Base-by-base conservation (phyloP, 2,888 invertebrate species). In the Cryptus viduatorius region DNA sequence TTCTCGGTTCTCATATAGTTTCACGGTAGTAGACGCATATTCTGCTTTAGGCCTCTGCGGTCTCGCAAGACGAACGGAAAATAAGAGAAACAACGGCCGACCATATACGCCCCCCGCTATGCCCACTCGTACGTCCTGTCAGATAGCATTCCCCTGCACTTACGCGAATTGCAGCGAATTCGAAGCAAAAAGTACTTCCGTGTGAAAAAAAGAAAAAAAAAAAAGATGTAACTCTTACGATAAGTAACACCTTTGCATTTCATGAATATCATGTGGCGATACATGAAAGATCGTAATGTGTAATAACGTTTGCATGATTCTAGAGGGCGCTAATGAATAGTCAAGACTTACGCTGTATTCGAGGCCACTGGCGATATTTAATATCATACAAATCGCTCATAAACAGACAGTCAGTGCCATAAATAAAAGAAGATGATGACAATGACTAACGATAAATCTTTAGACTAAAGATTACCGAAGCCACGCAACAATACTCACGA, bases 161-260 rank as follows among this genome's bases (percentile, higher is more conserved):
- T 67, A 67, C 29, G 19, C 56, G 67, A 68, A 68, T 68, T 68
- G 56, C 67, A 24, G 12, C 44, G 53, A 44, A 68, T 67, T 68
- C 67, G 56, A 42, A 67, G 77, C 29, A 29, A 68, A 68, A 56
- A 68, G 67, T 67, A 56, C 16, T 77, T 77, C 68, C 77, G 77
- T 56, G 67, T 24, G 77, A 67, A 68, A 56, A 56, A 56, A 56
- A 31, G 46, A 67, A 65, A 53, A 53, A 53, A 53, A 65, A 31
- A 64, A 37, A 37, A 37, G 37, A 37, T 37, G 37, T 37, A 37
- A 37, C 4, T 7, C 65, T 16, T 5, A 44, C 14, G 7, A 53
- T 67, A n/a, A 56, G 67, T 77, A 65, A 29, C 37, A 31, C 24
- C 56, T 16, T 16, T 29, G 4, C 44, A 37, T 76, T 37, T 65